Percentiles rank a stretch among this genome's conserved stretches.
phyloP scores from a whole-genome alignment of 2,113 vertebrate genomes.

The Bettongia penicillata region DNA sequence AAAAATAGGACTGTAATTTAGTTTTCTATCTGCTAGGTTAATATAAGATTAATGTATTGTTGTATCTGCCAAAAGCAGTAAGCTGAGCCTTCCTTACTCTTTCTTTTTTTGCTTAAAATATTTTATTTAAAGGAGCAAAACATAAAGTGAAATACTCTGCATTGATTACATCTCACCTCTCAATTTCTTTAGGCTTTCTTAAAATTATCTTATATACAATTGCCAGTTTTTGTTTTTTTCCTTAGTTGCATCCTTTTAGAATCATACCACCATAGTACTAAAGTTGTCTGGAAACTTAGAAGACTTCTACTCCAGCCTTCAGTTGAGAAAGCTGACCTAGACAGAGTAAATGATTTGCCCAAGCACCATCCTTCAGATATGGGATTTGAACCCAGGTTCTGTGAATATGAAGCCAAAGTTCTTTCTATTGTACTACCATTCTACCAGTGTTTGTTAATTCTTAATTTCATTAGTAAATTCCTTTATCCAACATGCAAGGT shows the following conservation, averaged over 20 bases:
- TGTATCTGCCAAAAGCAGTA: too few relatives aligned
- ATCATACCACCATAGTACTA: background rate
- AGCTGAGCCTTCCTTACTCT: background rate
- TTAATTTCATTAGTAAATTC: background rate
- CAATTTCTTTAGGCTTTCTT: background rate
- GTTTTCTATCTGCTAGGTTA: background rate
- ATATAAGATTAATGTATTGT: background rate
- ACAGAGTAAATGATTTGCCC: background rate
- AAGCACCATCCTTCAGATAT: background rate
- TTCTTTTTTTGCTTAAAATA: background rate
- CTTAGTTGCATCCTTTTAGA: background rate
- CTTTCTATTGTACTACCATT: background rate
- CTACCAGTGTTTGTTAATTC: background rate
- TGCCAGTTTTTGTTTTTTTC: background rate
- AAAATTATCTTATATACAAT: background rate
- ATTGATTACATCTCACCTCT: background rate
- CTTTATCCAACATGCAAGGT: background rate
- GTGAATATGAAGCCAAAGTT: background rate
- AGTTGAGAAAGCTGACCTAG: background rate
- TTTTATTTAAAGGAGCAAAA: background rate
- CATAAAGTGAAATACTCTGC: too few relatives aligned
- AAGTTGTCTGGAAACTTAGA: background rate
- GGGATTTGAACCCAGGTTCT: background rate
- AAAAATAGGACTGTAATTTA: background rate
- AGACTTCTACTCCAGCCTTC: background rate